These are phyloP conservation scores for Hyles euphorbiae DNA, from an alignment of 1,140 invertebrate genomes.

Conservation along the genomic window DNA sequence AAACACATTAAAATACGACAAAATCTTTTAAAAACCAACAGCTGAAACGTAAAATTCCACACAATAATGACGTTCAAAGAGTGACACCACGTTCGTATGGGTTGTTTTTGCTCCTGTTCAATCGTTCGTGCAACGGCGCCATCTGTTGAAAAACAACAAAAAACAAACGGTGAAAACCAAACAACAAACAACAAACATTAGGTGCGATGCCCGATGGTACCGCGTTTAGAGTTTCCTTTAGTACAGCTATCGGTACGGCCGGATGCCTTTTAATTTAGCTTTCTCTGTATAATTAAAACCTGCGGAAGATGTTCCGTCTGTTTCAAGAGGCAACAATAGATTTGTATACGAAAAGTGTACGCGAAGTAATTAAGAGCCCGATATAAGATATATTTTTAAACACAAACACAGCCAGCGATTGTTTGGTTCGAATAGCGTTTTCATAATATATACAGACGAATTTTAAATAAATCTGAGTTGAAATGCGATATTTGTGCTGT, in stretches of 20 bases:
- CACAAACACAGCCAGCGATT: no score
- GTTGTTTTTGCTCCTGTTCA: background rate
- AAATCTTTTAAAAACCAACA: no score
- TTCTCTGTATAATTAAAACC: slow-evolving; percentile 59
- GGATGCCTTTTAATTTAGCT: slow-evolving; percentile 61
- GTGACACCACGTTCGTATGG: no score
- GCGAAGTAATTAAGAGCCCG: background rate
- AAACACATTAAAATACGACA: no score
- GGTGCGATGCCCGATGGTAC: slow-evolving; percentile 36
- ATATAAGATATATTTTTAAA: no score
- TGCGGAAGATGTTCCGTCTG: slow-evolving; percentile 30
- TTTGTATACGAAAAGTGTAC: slow-evolving; percentile 26
- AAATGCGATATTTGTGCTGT: no score
- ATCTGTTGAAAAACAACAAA: background rate
- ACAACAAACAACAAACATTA: slow-evolving; percentile 40
- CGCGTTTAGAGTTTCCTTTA: slow-evolving; percentile 29
- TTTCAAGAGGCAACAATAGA: slow-evolving; percentile 42
- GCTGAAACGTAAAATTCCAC: no score
- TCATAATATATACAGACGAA: no score
- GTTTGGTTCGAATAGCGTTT: no score
- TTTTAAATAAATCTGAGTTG: no score
- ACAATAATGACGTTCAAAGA: no score
- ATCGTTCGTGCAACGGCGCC: background rate
- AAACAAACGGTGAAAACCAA: slow-evolving; percentile 10
- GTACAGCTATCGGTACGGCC: slow-evolving; percentile 41